These are phyloP conservation scores for Schizothorax lantsangensis DNA, from an alignment of 2,797 vertebrate genomes.

Conservation along the genomic window DNA sequence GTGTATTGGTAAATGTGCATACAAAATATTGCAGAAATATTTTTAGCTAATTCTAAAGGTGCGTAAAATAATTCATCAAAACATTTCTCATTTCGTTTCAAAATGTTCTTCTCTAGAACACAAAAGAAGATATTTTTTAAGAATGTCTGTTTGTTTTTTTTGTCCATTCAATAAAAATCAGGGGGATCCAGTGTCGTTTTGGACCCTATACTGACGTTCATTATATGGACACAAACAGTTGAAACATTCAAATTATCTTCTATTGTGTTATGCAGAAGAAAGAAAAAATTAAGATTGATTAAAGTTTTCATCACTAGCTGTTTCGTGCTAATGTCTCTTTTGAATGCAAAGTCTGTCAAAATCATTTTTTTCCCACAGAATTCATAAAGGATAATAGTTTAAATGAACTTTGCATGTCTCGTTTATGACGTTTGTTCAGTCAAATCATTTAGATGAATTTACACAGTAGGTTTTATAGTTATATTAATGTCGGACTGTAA, in stretches of 20 bases:
- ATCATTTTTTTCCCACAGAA: not conserved
- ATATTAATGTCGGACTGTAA: not conserved
- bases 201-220: not conserved
- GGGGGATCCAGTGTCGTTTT: not conserved
- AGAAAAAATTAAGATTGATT: not conserved
- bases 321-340: not conserved
- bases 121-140: not conserved
- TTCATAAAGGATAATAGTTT: not conserved
- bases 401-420: slow-evolving; percentile 12
- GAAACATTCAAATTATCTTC: not conserved
- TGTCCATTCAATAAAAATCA: not conserved
- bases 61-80: not conserved
- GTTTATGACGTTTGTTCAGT: slow-evolving; percentile 5
- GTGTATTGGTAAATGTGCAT: not conserved
- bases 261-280: not conserved
- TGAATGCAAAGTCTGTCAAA: slow-evolving; percentile 2
- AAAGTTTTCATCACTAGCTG: not conserved
- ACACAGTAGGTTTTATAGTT: slow-evolving; percentile 6
- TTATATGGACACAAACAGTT: not conserved
- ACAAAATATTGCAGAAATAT: not conserved
- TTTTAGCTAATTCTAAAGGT: not conserved
- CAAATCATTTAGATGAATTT: slow-evolving; percentile 10
- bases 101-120: not conserved
- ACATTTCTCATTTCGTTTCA: no score
- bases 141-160: no score